phyloP scores from a whole-genome alignment of 2,113 vertebrate genomes.

The Numida meleagris region DNA sequence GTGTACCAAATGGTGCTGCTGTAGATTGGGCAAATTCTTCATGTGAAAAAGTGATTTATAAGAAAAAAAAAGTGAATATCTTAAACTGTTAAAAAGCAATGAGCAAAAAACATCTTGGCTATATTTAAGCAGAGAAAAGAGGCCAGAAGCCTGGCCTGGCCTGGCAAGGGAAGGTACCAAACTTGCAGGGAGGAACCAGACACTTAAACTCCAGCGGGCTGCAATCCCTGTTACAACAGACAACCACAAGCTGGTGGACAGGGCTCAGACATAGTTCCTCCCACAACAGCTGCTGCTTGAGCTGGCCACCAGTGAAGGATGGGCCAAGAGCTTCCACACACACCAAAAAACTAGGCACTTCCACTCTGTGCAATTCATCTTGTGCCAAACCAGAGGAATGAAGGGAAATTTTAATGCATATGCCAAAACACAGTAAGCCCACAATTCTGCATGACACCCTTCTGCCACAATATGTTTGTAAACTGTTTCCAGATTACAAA shows the following conservation, averaged over 20 bases:
- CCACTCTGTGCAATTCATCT: background rate
- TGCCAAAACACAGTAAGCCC: background rate
- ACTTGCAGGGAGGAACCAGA: background rate
- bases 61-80: background rate
- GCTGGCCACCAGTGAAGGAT: background rate
- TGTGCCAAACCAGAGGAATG: background rate
- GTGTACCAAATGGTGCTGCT: background rate
- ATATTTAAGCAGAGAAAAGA: slow-evolving; percentile 20
- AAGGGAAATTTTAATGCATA: background rate
- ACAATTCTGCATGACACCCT: background rate
- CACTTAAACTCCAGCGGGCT: background rate
- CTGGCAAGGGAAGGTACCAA: background rate
- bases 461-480: background rate
- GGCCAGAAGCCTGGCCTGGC: background rate
- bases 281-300: background rate
- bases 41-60: background rate
- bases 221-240: background rate
- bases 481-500: background rate
- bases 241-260: accelerated
- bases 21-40: background rate
- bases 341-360: background rate
- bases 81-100: slow-evolving; percentile 28
- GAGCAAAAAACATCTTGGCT: slow-evolving; percentile 30
- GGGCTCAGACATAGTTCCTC: background rate
- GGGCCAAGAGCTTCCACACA: background rate